A percentile compares a stretch with the other conserved stretches of the same genome.
Conservation (phyloP, 2,113 vertebrate genomes). For the Stegastes partitus region DNA sequence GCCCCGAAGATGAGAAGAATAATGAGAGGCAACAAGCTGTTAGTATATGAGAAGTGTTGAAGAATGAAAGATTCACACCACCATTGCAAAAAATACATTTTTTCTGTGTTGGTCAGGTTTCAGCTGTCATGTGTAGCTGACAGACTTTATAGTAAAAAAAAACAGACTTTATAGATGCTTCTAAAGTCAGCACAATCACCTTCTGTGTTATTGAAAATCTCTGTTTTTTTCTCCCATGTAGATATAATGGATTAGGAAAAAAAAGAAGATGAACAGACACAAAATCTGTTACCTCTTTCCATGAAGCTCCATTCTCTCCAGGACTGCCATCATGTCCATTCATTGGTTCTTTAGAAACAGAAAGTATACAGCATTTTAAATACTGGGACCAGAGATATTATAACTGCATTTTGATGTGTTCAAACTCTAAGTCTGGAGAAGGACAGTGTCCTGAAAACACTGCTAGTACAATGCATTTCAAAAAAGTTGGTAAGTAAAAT, state of each 20-base stretch:
- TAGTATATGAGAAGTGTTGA: conserved; percentile 1
- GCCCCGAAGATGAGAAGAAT: not conserved
- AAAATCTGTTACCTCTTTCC: conserved; percentile 47
- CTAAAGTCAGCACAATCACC: not conserved
- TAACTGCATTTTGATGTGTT: not conserved
- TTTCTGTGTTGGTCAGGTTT: not conserved
- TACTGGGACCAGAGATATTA: not conserved
- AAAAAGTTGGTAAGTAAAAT: too few species aligned
- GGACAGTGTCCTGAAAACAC: not conserved
- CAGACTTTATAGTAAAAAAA: not conserved
- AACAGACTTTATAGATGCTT: not conserved
- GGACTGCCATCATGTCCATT: not conserved
- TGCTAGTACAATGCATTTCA: too few species aligned
- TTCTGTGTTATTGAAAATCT: not conserved
- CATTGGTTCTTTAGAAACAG: conserved; percentile 14
- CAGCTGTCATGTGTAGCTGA: not conserved
- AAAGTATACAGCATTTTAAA: not conserved
- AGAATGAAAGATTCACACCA: not conserved
- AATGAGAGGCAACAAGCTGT: not conserved
- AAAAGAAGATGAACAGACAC: not conserved
- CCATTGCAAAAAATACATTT: not conserved
- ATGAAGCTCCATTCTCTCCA: not conserved
- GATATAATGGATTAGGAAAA: too few species aligned
- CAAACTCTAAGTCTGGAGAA: not conserved
- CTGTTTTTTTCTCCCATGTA: not conserved